Percentiles rank a stretch among this genome's conserved stretches.
Evolutionary conservation across 2,888 invertebrate species (phyloP).

Genomic region (Pseudococcus longispinus): DNA sequence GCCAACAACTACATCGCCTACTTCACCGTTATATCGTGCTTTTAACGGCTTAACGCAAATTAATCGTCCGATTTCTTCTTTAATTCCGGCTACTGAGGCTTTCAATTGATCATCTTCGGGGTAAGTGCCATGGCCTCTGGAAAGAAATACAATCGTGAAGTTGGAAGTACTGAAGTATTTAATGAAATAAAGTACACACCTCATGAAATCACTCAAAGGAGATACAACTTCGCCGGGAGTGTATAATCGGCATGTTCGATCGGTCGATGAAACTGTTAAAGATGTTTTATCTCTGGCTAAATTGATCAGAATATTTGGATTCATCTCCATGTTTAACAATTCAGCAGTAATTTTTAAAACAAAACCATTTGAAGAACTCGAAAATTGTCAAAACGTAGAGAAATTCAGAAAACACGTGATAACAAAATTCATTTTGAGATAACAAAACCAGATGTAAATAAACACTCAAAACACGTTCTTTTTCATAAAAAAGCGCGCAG

Average conservation of each 20-base stretch:
- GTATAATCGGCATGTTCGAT: constrained; percentile 64
- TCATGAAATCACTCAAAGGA: constrained; percentile 82
- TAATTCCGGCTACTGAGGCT: constrained; percentile 92
- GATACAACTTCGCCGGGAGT: constrained; percentile 90
- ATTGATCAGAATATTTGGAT: constrained; percentile 46
- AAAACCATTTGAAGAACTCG: background rate
- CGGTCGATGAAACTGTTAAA: background rate
- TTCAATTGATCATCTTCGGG: constrained; percentile 80
- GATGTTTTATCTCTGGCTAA: constrained; percentile 40
- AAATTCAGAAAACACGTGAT: background rate
- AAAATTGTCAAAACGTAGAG: background rate
- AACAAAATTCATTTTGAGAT: background rate
- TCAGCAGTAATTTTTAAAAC: background rate
- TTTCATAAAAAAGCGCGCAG: too few relatives aligned
- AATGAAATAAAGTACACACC: constrained; percentile 66
- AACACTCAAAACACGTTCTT: too few relatives aligned
- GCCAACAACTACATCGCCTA: constrained; percentile 96
- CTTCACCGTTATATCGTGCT: constrained; percentile 88
- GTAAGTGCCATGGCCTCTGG: constrained; percentile 83
- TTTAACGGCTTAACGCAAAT: constrained; percentile 91
- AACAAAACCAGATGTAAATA: too few relatives aligned
- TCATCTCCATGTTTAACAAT: constrained; percentile 22
- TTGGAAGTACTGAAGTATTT: background rate
- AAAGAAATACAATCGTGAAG: background rate
- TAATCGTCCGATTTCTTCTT: constrained; percentile 93